Evolutionary conservation across 2,888 invertebrate genomes (phyloP).

Genomic region (Hirtodrosophila duncani): DNA sequence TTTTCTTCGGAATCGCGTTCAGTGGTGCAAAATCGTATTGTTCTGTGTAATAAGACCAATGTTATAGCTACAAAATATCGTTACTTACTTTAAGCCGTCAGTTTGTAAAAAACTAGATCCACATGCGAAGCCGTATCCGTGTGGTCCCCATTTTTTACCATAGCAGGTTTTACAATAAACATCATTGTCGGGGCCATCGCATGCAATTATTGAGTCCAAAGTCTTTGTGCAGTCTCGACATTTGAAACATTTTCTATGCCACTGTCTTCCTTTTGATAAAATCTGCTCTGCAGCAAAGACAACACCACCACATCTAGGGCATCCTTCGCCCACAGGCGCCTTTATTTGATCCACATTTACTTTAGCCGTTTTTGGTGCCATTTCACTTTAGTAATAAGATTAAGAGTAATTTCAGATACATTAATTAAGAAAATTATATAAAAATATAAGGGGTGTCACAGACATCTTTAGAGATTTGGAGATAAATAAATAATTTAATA

Average conservation of each 20-base stretch:
- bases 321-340: slow-evolving; percentile 90
- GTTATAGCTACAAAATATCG: too few relatives aligned
- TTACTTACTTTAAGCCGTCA: slow-evolving; percentile 90
- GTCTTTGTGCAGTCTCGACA: slow-evolving; percentile 94
- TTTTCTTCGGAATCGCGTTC: too few relatives aligned
- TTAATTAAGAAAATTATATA: not conserved
- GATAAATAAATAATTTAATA: too few relatives aligned
- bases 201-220: slow-evolving; percentile 95
- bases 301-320: slow-evolving; percentile 91
- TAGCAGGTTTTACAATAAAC: slow-evolving; percentile 98
- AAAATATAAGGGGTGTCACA: too few relatives aligned
- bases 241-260: slow-evolving; percentile 96
- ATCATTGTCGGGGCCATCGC: slow-evolving; percentile 93
- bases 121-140: slow-evolving; percentile 95
- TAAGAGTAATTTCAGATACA: not conserved
- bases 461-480: too few relatives aligned
- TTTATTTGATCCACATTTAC: slow-evolving; percentile 88
- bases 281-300: slow-evolving; percentile 96
- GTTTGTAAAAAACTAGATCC: slow-evolving; percentile 95
- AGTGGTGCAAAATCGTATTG: too few relatives aligned
- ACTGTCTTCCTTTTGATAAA: slow-evolving; percentile 91
- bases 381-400: slow-evolving; percentile 80
- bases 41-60: too few relatives aligned
- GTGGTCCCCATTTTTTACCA: slow-evolving; percentile 97
- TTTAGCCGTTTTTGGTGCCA: slow-evolving; percentile 86